A percentile compares a stretch with the other conserved stretches of the same genome.
Conservation (phyloP, 2,113 vertebrate species). For the Platanista minor region DNA sequence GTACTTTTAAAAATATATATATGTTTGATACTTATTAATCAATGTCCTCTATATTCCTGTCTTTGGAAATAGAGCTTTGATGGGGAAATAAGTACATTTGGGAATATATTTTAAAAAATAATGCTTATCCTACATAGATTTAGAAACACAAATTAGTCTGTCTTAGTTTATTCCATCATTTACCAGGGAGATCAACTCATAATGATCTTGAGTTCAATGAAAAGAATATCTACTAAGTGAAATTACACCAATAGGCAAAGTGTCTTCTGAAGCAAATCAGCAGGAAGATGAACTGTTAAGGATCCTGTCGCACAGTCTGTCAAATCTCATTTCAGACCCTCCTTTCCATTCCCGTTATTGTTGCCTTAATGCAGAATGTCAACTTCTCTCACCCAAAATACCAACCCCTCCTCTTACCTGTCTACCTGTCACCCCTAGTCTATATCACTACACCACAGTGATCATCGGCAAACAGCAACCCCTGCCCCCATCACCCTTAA, state of each 20-base stretch:
- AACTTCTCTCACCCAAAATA: neutral
- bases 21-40: neutral
- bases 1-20: neutral
- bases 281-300: neutral
- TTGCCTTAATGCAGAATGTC: neutral
- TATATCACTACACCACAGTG: accelerated
- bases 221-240: neutral
- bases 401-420: neutral
- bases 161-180: neutral
- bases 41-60: neutral
- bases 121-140: neutral
- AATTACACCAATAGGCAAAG: neutral
- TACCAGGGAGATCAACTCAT: neutral
- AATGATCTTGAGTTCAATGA: neutral
- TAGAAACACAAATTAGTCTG: neutral
- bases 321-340: neutral
- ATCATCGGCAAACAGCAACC: neutral
- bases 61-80: neutral
- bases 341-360: neutral
- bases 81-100: neutral
- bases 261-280: neutral
- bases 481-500: neutral
- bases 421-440: neutral
- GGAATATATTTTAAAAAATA: neutral
- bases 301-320: no score